Evolutionary conservation across 2,113 vertebrate species (phyloP).

Genomic region (Columba janthina): DNA sequence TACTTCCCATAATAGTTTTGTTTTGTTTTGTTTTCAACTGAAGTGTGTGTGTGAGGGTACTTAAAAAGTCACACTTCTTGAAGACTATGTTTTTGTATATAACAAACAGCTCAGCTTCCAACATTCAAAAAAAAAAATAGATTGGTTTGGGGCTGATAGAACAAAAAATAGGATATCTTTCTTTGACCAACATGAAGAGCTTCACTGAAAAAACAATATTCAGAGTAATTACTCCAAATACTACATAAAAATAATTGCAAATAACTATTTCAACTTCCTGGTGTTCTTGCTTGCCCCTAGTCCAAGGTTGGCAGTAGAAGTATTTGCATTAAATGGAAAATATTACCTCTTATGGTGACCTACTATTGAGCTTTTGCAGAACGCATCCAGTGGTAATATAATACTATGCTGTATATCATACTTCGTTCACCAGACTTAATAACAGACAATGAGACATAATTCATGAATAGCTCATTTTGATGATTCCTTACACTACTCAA

Average conservation of each 20-base stretch:
- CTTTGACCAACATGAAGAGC: not conserved
- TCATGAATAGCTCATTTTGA: not conserved
- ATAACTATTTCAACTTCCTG: not conserved
- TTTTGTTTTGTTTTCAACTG: not conserved
- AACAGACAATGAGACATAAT: not conserved
- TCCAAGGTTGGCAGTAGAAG: not conserved
- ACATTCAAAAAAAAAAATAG: not conserved
- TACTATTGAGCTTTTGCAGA: not conserved
- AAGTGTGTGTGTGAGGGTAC: rapidly evolving
- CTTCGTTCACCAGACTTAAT: not conserved
- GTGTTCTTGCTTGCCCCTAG: not conserved
- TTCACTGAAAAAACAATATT: not conserved
- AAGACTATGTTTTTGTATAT: not conserved
- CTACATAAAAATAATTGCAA: not conserved
- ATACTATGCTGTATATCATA: not conserved
- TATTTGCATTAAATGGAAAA: not conserved
- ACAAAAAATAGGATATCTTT: not conserved
- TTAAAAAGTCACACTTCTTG: not conserved
- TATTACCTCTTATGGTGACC: not conserved
- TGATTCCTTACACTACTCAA: not conserved
- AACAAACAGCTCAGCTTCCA: not conserved
- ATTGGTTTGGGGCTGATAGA: not conserved
- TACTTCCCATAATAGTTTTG: not conserved
- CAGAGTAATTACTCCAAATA: not conserved
- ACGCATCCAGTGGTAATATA: not conserved